phyloP scores from a whole-genome alignment of 2,113 vertebrate species.

The Myotis yumanensis region DNA sequence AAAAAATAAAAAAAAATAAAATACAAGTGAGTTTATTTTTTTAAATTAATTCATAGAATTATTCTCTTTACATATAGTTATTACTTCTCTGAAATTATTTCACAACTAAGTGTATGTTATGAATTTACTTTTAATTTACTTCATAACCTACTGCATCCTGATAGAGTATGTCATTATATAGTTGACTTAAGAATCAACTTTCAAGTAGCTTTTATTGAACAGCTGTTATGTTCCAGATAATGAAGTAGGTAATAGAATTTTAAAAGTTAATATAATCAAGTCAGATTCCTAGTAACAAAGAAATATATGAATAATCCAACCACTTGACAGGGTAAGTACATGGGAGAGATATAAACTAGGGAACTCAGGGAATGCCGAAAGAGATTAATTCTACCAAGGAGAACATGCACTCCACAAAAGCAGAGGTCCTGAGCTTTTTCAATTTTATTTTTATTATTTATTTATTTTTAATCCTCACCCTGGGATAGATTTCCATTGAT shows the following conservation, averaged over 20 bases:
- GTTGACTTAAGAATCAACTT: not conserved
- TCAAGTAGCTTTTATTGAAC: not conserved
- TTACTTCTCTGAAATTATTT: not conserved
- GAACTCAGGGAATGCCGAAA: not conserved
- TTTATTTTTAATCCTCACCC: too few species aligned
- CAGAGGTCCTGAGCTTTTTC: not conserved
- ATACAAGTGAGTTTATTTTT: not conserved
- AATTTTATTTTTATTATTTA: too few species aligned
- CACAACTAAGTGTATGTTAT: not conserved
- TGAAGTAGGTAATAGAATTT: not conserved
- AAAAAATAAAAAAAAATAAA: too few species aligned
- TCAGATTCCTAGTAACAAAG: not conserved
- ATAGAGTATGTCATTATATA: not conserved
- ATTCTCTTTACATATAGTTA: not conserved
- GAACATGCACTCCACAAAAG: not conserved
- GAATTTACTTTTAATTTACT: slow-evolving; percentile 27
- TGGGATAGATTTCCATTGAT: too few species aligned
- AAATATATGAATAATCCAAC: not conserved
- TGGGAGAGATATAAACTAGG: not conserved
- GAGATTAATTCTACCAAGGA: not conserved
- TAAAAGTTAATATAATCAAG: slow-evolving; percentile 2
- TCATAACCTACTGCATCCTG: not conserved
- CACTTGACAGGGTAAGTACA: not conserved
- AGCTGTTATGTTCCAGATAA: not conserved
- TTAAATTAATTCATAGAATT: not conserved